Evolutionary conservation across 2,113 vertebrate genomes (phyloP), one percentile per base, ranked within the genome.

Genomic region (Chamaetylas fuelleborni): DNA sequence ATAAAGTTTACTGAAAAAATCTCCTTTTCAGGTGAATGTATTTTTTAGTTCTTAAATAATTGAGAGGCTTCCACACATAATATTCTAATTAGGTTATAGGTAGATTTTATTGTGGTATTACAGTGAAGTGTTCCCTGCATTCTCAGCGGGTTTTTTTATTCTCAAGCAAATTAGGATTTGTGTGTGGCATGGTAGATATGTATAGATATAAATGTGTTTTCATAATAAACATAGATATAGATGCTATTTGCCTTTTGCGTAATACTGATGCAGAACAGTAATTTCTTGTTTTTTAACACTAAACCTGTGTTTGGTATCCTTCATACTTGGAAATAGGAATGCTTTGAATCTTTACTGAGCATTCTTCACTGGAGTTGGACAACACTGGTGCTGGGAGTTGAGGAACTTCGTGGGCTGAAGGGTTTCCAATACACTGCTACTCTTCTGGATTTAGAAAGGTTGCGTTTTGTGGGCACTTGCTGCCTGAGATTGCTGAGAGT

Each of bases 341-440:
- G 99, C 95, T 99, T 99, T 97, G 99, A 99, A 86, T 99, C 99
- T 57, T 96, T 99, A 92, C 77, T 99, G 93, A 99, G 99, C 94
- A 98, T 99, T 92, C 98, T 99, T 90, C 99, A 99, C 69, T 99
- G 99, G 99, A 99, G 99, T 81, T 99, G 99, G 99, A 99, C 99
- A 81, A 99, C 99, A 3, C 94, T 99, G 95, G 99, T 99, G 67
- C 96, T 99, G 92, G 99, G 99, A 91, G 99, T 99, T 73, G 99
- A 99, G 97, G 99, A 99, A 92, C 98, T 99, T 83, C 98, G 99
- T 79, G 99, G 99, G 24, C 97, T 99, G 57, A 99, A 99, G 96
- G 99, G 99, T 53, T 99, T 99, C 96, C 99, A 99, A 81, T 99
- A 99, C 94, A 99, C 99, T 9, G 99, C 99, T 94, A 99, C 99